phyloP scores from a whole-genome alignment of 2,797 vertebrate genomes.

The Thunnus albacares region DNA sequence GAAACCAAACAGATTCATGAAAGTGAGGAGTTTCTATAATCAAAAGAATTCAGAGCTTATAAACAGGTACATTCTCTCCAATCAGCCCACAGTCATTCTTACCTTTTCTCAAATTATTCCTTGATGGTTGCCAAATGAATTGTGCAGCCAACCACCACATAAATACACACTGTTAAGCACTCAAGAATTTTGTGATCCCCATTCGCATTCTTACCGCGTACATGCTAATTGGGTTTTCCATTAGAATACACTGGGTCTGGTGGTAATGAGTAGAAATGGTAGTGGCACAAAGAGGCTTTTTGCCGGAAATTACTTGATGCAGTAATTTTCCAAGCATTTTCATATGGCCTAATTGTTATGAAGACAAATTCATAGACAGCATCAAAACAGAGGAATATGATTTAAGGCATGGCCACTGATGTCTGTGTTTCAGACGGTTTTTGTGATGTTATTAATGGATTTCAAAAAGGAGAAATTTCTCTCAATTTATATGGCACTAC shows the following conservation, averaged over 20 bases:
- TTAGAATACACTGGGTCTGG: constrained; percentile 69
- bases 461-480: constrained; percentile 34
- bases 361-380: constrained; percentile 57
- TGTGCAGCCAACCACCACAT: constrained; percentile 73
- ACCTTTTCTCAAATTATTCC: constrained; percentile 74
- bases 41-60: constrained; percentile 40
- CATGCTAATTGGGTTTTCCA: constrained; percentile 78
- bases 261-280: constrained; percentile 73
- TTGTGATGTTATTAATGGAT: constrained; percentile 26
- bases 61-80: constrained; percentile 72
- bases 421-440: constrained; percentile 17
- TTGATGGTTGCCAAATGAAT: constrained; percentile 77
- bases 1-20: constrained; percentile 20
- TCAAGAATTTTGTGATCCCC: constrained; percentile 70
- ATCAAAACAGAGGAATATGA: constrained; percentile 45
- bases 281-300: constrained; percentile 72
- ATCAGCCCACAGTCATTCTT: constrained; percentile 72
- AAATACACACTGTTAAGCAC: constrained; percentile 70
- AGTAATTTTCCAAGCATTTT: constrained; percentile 64
- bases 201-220: constrained; percentile 68
- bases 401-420: constrained; percentile 1
- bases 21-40: constrained; percentile 47
- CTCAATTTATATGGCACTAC: constrained; percentile 24
- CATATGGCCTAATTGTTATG: constrained; percentile 56
- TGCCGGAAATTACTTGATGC: constrained; percentile 62